phyloP scores from a whole-genome alignment of 2,797 vertebrate genomes.

The Okamejei kenojei region DNA sequence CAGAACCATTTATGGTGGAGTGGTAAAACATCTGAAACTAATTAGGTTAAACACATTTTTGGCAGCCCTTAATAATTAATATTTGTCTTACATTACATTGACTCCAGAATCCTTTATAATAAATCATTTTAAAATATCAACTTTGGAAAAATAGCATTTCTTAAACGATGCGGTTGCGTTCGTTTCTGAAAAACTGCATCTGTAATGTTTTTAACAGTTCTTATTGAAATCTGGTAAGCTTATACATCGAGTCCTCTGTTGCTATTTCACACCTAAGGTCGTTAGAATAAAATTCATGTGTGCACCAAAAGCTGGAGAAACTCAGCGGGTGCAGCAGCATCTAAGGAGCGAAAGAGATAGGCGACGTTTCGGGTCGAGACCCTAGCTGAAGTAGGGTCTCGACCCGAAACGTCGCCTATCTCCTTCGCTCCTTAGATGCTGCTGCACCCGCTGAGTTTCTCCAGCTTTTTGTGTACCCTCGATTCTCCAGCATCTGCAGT shows the following conservation, averaged over 20 bases:
- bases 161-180: background rate
- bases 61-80: conserved; percentile 11
- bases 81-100: background rate
- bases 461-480: too few species aligned
- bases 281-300: background rate
- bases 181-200: background rate
- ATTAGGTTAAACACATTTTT: conserved; percentile 9
- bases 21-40: conserved; percentile 1
- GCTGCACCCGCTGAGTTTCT: too few species aligned
- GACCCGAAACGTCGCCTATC: too few species aligned
- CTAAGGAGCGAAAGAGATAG: too few species aligned
- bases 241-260: too few species aligned
- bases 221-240: background rate
- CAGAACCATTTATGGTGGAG: background rate
- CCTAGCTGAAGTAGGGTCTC: too few species aligned
- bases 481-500: too few species aligned
- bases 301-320: too few species aligned
- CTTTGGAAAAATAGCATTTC: background rate
- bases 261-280: background rate
- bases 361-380: too few species aligned
- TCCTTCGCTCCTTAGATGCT: too few species aligned
- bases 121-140: background rate
- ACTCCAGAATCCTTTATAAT: conserved; percentile 5
- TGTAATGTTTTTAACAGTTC: background rate
- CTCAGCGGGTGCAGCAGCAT: too few species aligned